phyloP scores from a whole-genome alignment of 1,140 invertebrate genomes.

The Sarcophaga peregrina region DNA sequence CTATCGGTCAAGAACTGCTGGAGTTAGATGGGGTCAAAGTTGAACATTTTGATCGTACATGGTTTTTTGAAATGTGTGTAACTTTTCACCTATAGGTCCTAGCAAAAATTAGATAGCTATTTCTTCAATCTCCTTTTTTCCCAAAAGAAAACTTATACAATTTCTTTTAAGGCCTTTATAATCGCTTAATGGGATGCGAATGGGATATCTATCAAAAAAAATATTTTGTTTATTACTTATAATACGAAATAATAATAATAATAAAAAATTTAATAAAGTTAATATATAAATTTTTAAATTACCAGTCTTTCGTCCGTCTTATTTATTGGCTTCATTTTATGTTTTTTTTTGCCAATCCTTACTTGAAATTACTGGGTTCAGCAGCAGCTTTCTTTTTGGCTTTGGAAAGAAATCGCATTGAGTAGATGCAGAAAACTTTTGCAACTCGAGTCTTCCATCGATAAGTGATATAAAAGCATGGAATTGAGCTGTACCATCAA shows the following conservation, averaged over 20 bases:
- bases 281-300: background rate
- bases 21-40: too few species aligned
- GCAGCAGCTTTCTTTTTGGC: background rate
- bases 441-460: background rate
- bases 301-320: background rate
- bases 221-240: too few species aligned
- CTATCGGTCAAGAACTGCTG: too few species aligned
- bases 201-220: background rate
- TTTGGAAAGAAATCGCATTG: background rate
- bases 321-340: background rate
- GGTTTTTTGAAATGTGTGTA: too few species aligned
- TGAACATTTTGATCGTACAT: too few species aligned
- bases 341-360: background rate
- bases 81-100: too few species aligned
- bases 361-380: background rate
- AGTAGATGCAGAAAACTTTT: constrained; percentile 1
- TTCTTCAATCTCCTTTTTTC: too few species aligned
- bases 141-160: background rate
- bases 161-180: background rate
- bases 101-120: too few species aligned
- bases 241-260: too few species aligned
- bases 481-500: background rate
- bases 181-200: background rate
- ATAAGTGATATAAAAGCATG: background rate
- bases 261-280: background rate